phyloP scores from a whole-genome alignment of 2,888 invertebrate species.

The Lithosia quadra region DNA sequence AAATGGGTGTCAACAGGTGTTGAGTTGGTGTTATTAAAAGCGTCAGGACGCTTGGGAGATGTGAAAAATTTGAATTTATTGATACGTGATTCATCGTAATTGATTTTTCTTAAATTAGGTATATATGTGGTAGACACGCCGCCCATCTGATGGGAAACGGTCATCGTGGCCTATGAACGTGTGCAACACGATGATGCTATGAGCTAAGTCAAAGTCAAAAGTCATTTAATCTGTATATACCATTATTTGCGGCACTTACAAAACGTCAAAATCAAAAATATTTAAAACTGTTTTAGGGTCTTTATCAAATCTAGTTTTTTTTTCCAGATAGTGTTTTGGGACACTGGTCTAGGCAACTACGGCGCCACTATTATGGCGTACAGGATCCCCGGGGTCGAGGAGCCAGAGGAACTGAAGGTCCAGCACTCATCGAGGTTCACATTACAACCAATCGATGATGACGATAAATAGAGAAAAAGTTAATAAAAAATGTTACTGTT shows the following conservation, averaged over 20 bases:
- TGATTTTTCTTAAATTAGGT: too few relatives aligned
- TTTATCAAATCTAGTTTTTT: neutral
- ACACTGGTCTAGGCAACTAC: constrained; percentile 78
- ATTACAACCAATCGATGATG: constrained; percentile 52
- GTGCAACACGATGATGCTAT: too few relatives aligned
- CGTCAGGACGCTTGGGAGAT: neutral
- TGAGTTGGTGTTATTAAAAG: neutral
- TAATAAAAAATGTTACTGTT: neutral
- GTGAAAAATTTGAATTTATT: too few relatives aligned
- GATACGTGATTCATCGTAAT: too few relatives aligned
- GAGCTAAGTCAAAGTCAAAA: too few relatives aligned
- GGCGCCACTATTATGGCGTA: constrained; percentile 80
- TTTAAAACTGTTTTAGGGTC: too few relatives aligned
- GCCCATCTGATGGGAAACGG: too few relatives aligned
- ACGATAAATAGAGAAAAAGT: constrained; percentile 32
- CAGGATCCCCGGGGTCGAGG: constrained; percentile 72
- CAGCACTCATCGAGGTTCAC: constrained; percentile 77
- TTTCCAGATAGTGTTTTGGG: constrained; percentile 73
- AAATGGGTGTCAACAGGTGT: neutral
- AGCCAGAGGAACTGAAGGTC: constrained; percentile 58
- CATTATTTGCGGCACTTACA: too few relatives aligned
- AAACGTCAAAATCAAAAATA: too few relatives aligned
- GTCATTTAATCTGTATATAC: too few relatives aligned
- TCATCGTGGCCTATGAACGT: too few relatives aligned
- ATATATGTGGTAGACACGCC: too few relatives aligned